Conservation (phyloP, 2,888 invertebrate species). For the Drosophila imparisetae region DNA sequence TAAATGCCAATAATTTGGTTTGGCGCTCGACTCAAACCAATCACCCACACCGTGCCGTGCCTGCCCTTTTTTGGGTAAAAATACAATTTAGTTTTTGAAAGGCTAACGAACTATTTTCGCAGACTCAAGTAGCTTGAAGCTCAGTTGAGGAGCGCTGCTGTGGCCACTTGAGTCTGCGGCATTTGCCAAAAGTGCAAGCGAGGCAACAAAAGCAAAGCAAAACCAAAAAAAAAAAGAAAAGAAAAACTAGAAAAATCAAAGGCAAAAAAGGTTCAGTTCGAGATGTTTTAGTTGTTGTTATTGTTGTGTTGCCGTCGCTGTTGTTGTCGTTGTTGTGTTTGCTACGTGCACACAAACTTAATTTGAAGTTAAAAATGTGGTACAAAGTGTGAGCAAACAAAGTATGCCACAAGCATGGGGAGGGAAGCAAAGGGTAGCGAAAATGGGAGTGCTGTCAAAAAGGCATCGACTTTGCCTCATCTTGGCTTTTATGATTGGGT, state of each 20-base stretch:
- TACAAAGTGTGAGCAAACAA: constrained; percentile 72
- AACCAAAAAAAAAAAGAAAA: constrained; percentile 17
- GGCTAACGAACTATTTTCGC: constrained; percentile 79
- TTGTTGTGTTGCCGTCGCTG: constrained; percentile 13
- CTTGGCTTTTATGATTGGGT: constrained; percentile 75
- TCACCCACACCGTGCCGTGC: constrained; percentile 65
- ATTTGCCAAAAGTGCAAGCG: constrained; percentile 72
- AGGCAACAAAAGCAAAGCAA: constrained; percentile 48
- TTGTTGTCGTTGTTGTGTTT: constrained; percentile 66
- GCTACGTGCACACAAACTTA: constrained; percentile 80
- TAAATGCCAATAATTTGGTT: constrained; percentile 81
- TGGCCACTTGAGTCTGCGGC: constrained; percentile 60
- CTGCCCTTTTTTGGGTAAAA: constrained; percentile 76
- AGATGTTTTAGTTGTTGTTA: constrained; percentile 8
- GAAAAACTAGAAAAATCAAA: constrained; percentile 56
- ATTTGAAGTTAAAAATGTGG: constrained; percentile 77
- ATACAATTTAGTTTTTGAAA: constrained; percentile 77
- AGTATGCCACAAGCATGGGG: constrained; percentile 15
- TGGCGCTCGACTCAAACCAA: constrained; percentile 63
- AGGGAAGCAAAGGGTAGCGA: neutral
- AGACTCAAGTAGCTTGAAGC: constrained; percentile 53
- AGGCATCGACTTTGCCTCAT: constrained; percentile 65
- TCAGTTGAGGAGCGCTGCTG: constrained; percentile 27
- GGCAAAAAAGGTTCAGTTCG: constrained; percentile 63
- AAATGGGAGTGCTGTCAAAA: constrained; percentile 48